Evolutionary conservation across 37 sponge, comb jelly and placozoan species (phyloP), one percentile per base, ranked within the genome.

Genomic region (Aplysina aerophoba): DNA sequence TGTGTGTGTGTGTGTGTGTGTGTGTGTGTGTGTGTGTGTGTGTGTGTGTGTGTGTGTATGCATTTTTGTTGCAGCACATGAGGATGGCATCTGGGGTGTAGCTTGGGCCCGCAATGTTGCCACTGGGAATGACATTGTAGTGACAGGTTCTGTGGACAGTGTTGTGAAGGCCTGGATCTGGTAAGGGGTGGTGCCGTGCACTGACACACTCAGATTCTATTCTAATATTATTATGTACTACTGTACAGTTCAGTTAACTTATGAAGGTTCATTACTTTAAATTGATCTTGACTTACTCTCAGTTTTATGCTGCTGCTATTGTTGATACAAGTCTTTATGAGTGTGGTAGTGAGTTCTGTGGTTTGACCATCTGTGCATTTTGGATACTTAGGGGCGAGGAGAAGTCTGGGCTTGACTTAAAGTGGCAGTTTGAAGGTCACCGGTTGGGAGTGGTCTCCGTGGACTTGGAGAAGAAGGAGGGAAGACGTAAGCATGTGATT

Each of bases 361-460:
- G 11, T 30, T 24, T 30, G 25, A 63, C 28, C 65, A 3, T n/a
- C n/a, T n/a, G n/a, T n/a, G n/a, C n/a, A n/a, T n/a, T n/a, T n/a
- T n/a, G n/a, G n/a, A 11, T 34, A 19, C 21, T 35, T 65, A 95
- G 97, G 93, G 88, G 91, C 67, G 87, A 94, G 25, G 72, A 85
- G 64, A 55, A 66, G 0, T 73, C 79, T 2, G 34, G 30, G 14
- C 57, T 98, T 75, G 91, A 85, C 0, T 87, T 79, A 65, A 88
- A 90, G 74, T 90, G 92, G 88, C 91, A 82, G 14, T 89, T 94
- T 89, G 95, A 99, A 55, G 99, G 97, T 21, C 99, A 99, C 81
- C 95, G 96, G 80, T 87, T 99, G 35, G 99, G 99, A 69, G 90
- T 98, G n/a, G 87, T 98, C 16, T 98, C 99, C 15, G 99, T 98